phyloP scores from a whole-genome alignment of 2,888 invertebrate species.

The Cheilosia pagana region DNA sequence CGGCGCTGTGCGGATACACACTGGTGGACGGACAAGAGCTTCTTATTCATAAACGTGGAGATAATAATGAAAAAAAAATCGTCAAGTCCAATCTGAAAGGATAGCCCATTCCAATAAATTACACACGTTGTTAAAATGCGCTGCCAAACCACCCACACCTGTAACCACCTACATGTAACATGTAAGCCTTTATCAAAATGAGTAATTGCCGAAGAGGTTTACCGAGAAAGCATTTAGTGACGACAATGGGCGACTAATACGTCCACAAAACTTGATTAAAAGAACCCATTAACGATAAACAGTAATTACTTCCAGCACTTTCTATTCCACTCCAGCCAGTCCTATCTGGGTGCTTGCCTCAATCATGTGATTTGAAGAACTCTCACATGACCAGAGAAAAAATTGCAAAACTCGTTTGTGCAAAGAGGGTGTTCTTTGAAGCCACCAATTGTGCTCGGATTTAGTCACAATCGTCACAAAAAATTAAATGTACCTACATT shows the following conservation, averaged over 20 bases:
- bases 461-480: background rate
- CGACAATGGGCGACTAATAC: background rate
- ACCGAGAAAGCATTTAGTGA: background rate
- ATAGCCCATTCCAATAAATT: too few species aligned
- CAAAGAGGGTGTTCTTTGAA: background rate
- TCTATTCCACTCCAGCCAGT: background rate
- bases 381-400: background rate
- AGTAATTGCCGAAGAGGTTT: background rate
- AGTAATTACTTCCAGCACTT: background rate
- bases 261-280: background rate
- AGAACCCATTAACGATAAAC: background rate
- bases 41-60: too few species aligned
- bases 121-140: too few species aligned
- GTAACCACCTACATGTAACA: too few species aligned
- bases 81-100: too few species aligned
- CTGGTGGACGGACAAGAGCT: too few species aligned
- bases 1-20: too few species aligned
- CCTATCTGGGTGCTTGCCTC: background rate
- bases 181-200: too few species aligned
- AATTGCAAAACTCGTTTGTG: background rate
- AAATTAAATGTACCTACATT: background rate
- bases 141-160: too few species aligned
- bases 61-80: too few species aligned
- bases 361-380: background rate
- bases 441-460: background rate